These are phyloP conservation scores for Marmota monax DNA, from an alignment of 2,113 vertebrate genomes.

Conservation along the genomic window DNA sequence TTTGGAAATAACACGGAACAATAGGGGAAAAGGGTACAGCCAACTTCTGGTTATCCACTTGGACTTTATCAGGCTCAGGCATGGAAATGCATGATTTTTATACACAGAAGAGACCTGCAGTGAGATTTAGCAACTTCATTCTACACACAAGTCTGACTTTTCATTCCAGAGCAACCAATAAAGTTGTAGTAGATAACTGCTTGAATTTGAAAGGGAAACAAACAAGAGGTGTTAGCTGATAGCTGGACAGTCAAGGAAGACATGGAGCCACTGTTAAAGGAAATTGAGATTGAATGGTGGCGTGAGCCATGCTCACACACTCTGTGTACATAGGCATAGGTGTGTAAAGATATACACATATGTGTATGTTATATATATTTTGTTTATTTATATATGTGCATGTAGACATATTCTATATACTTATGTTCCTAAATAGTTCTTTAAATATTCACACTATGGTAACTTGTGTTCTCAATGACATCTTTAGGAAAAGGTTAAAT, in stretches of 20 bases:
- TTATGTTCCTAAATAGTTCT: not conserved
- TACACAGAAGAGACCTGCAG: not conserved
- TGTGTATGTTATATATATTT: not conserved
- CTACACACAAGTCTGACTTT: not conserved
- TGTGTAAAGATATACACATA: not conserved
- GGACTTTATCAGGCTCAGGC: not conserved
- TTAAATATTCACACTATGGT: not conserved
- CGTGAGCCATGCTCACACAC: not conserved
- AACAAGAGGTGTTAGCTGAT: not conserved
- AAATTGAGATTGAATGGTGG: not conserved
- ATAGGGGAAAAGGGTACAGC: not conserved
- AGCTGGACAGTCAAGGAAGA: not conserved
- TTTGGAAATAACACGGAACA: not conserved
- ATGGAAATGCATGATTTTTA: not conserved
- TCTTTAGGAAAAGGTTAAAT: conserved; percentile 21
- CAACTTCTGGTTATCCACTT: not conserved
- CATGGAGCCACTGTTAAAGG: not conserved
- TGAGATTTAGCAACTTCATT: not conserved
- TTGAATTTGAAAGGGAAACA: not conserved
- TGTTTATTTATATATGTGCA: not conserved
- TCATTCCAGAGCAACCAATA: not conserved
- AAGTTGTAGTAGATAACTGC: not conserved
- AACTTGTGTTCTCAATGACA: not conserved
- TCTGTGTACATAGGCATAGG: not conserved
- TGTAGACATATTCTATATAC: not conserved